A percentile compares a stretch with the other conserved stretches of the same genome.
These are phyloP conservation scores for Copsychus sechellarum DNA, from an alignment of 2,113 vertebrate species.

Conservation along the genomic window DNA sequence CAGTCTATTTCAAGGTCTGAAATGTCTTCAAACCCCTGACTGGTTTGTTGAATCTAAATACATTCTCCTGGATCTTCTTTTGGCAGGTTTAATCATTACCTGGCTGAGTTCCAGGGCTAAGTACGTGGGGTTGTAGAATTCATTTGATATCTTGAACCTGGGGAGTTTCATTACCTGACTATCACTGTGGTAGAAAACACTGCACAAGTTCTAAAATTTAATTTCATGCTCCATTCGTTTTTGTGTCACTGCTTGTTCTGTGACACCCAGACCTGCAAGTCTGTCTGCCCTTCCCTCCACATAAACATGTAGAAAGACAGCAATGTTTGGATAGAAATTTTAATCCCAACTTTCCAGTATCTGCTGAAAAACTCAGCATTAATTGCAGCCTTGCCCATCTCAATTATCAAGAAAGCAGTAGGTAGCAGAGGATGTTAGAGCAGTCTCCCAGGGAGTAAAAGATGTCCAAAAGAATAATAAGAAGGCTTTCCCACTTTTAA, in stretches of 20 bases:
- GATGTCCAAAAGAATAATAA: not conserved
- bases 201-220: constrained; percentile 34
- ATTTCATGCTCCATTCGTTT: constrained; percentile 58
- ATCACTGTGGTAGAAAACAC: not conserved
- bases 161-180: constrained; percentile 34
- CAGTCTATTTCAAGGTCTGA: not conserved
- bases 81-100: not conserved
- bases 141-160: constrained; percentile 24
- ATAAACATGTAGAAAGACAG: constrained; percentile 22
- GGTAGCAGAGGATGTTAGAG: not conserved
- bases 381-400: constrained; percentile 11
- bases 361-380: constrained; percentile 16
- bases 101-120: constrained; percentile 10
- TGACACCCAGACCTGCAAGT: not conserved
- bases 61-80: not conserved
- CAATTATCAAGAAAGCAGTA: not conserved
- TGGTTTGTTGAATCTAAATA: not conserved
- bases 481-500: not conserved
- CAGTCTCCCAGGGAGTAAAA: not conserved
- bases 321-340: not conserved
- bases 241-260: constrained; percentile 1
- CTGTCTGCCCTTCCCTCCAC: constrained; percentile 9
- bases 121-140: not conserved
- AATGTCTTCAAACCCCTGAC: not conserved
- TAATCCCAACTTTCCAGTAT: constrained; percentile 1